Base-by-base conservation (phyloP, 1,140 invertebrate species). In the Cepaea nemoralis region DNA sequence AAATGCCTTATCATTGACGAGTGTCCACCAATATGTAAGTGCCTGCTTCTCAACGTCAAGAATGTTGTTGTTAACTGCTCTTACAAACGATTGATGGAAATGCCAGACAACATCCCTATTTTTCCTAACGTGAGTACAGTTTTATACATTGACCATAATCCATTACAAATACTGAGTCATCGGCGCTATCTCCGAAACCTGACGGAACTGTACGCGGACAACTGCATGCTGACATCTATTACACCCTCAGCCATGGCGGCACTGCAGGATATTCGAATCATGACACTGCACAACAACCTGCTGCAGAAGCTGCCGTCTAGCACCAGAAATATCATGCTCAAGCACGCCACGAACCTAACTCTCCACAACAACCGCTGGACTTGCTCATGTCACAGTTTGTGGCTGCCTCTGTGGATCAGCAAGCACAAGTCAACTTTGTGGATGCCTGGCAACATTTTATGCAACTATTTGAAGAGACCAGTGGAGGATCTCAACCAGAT, bases 311-410 rank as follows among this genome's bases (percentile, higher is more conserved):
- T 84, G 19, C 83, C 83, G 6, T 24, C 70, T 0, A 55, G 71
- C 31, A 84, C 81, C 0, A 19, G 39, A 31, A 82, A 80, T 59
- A 76, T 84, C 24, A 82, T 77, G 31, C 55, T 84, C 39, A 35
- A 77, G 0, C 31, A 67, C 8, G 81, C 81, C 48, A 77, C 27
- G n/a, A 82, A 80, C 66, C 27, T 84, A 31, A 73, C 83, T 6
- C 74, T 84, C n/a, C 81, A 82, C 66, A 69, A 71, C 77, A 84
- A 84, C 74, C 80, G 80, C 12, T 84, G 83, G 83, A 45, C 71
- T 22, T 84, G 83, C 48, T 75, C 77, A 0, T 84, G 83, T 39
- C 45, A 80, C 22, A 82, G 74, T 27, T 55, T 82, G 27, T 84
- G 83, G 83, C 67, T 84, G 50, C 81, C 83, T 39, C 35, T 33